phyloP scores from a whole-genome alignment of 1,140 invertebrate genomes.

The Theocolax elegans region DNA sequence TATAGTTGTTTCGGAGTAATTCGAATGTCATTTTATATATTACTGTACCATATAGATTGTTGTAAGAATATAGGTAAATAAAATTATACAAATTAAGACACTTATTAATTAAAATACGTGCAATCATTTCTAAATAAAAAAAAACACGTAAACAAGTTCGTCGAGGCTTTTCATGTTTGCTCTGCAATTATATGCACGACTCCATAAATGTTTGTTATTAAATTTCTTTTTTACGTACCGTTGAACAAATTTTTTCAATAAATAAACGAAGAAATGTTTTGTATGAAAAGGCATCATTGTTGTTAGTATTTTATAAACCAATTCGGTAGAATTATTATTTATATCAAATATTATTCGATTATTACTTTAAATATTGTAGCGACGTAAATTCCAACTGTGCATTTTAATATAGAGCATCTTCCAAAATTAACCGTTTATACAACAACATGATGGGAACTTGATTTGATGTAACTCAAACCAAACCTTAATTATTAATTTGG shows the following conservation, averaged over 20 bases:
- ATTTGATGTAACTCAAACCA: no score
- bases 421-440: no score
- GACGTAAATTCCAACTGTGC: not conserved
- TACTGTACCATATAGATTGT: slow-evolving; percentile 46
- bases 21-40: slow-evolving; percentile 46
- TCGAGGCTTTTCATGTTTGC: slow-evolving; percentile 26
- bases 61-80: slow-evolving; percentile 40
- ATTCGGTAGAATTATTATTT: no score
- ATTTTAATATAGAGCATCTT: slow-evolving; percentile 13
- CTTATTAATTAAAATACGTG: slow-evolving; percentile 25
- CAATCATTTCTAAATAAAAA: slow-evolving; percentile 44
- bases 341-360: no score
- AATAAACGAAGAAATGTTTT: not conserved
- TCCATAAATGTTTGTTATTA: slow-evolving; percentile 30
- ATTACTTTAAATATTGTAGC: not conserved
- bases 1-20: slow-evolving; percentile 37
- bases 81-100: slow-evolving; percentile 21
- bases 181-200: slow-evolving; percentile 14
- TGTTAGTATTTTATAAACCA: no score
- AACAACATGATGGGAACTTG: no score
- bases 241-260: not conserved
- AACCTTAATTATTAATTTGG: no score
- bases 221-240: slow-evolving; percentile 5
- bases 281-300: not conserved
- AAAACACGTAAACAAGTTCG: slow-evolving; percentile 31